Evolutionary conservation across 2,113 vertebrate genomes (phyloP), one percentile per base, ranked within the genome.

Genomic region (Sakesphorus luctuosus): DNA sequence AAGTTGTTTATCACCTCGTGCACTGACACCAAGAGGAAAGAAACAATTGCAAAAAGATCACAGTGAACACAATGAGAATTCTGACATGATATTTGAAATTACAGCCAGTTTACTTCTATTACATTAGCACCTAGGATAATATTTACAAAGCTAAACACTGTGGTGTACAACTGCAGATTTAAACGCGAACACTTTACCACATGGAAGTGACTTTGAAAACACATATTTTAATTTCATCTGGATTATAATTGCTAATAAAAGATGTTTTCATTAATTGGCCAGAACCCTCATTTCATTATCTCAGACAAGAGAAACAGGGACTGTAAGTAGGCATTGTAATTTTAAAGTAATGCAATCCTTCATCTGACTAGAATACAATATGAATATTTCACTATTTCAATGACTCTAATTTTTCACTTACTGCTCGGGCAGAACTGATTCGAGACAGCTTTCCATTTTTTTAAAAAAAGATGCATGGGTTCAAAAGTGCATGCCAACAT

Each of bases 401-500:
- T 66, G 28, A 61, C 52, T 89, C 65, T 69, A 50, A 82, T 95
- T 81, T 90, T 84, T 91, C 76, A 89, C n/a, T 89, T 79, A 65
- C 82, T 81, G 73, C 59, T 94, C 53, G 76, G 89, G 59, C 69
- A 81, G 88, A 89, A 67, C 66, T 74, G 88, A 96, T 84, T 87
- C 1, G 4, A 96, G 92, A 71, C 68, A 93, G 68, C 53, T 67
- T 17, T 77, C 44, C 58, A 29, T 67, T 84, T 90, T 84, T 59
- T 6, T 0, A 10, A 47, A 1, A 91, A 96, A 94, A 94, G 72
- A 97, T 90, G 77, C 86, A 81, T 71, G 87, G 74, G 86, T 97
- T 96, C 87, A 81, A 96, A 97, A 96, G 95, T 87, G 36, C 95
- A 97, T 79, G 79, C 84, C 74, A 85, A 97, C 94, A 94, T 58